Conservation (phyloP, 2,113 vertebrate species). For the Halichoerus grypus region DNA sequence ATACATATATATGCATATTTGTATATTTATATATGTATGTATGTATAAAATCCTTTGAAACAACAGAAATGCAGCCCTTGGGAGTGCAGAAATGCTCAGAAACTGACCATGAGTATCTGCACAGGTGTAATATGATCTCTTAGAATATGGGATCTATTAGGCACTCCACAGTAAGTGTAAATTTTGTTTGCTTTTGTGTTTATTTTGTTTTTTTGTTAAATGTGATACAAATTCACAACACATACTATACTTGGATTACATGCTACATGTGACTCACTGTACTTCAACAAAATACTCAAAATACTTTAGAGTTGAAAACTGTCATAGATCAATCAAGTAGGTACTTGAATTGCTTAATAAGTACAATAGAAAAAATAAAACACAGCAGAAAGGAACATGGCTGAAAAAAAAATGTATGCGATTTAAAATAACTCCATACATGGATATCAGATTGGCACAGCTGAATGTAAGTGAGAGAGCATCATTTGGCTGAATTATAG, state of each 20-base stretch:
- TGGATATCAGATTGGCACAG: neutral
- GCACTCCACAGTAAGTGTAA: neutral
- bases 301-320: neutral
- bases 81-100: neutral
- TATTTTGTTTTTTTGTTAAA: neutral
- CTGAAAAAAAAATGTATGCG: neutral
- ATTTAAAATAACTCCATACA: neutral
- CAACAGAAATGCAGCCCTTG: neutral
- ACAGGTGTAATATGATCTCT: neutral
- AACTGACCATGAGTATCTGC: neutral
- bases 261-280: neutral
- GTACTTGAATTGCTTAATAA: neutral
- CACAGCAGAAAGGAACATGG: neutral
- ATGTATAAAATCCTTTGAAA: neutral
- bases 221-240: neutral
- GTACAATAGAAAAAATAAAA: neutral
- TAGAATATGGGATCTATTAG: neutral
- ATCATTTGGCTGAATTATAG: rapidly evolving
- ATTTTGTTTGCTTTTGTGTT: neutral
- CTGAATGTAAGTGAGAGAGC: neutral
- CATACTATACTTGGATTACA: neutral
- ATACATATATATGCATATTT: neutral
- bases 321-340: neutral
- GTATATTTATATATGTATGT: neutral
- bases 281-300: neutral